A percentile compares a stretch with the other conserved stretches of the same genome.
phyloP scores from a whole-genome alignment of 2,113 vertebrate species.

The Romanogobio albipinnatus region DNA sequence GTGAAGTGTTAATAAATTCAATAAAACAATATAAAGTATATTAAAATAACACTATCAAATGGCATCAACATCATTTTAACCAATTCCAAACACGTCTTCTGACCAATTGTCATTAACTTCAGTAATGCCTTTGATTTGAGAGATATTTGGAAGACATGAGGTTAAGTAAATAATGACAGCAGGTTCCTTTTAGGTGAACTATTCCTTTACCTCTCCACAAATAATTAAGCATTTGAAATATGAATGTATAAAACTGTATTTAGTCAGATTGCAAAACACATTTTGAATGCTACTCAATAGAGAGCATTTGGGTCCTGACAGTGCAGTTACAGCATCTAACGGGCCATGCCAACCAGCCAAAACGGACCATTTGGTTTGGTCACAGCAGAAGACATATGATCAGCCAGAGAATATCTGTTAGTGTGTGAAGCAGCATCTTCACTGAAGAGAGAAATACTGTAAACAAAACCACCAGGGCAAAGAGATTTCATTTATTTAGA shows the following conservation, averaged over 20 bases:
- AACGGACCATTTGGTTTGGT: background rate
- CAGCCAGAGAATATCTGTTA: background rate
- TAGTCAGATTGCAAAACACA: background rate
- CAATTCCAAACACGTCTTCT: background rate
- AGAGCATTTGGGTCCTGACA: background rate
- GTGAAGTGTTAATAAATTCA: background rate
- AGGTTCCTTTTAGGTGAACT: background rate
- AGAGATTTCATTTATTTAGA: background rate
- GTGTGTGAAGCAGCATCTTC: background rate
- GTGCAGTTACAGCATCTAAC: background rate
- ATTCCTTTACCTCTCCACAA: background rate
- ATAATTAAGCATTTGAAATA: background rate
- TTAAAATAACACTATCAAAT: background rate
- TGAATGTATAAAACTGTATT: background rate
- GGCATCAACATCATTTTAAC: background rate
- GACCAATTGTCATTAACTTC: background rate
- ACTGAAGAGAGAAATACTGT: background rate
- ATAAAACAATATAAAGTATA: background rate
- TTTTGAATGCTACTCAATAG: background rate
- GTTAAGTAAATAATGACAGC: background rate
- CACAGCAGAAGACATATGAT: background rate
- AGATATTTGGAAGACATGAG: background rate
- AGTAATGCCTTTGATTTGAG: background rate
- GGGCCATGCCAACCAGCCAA: background rate
- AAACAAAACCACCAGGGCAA: constrained; percentile 8